phyloP scores from a whole-genome alignment of 2,113 vertebrate species.

The Gavialis gangeticus region DNA sequence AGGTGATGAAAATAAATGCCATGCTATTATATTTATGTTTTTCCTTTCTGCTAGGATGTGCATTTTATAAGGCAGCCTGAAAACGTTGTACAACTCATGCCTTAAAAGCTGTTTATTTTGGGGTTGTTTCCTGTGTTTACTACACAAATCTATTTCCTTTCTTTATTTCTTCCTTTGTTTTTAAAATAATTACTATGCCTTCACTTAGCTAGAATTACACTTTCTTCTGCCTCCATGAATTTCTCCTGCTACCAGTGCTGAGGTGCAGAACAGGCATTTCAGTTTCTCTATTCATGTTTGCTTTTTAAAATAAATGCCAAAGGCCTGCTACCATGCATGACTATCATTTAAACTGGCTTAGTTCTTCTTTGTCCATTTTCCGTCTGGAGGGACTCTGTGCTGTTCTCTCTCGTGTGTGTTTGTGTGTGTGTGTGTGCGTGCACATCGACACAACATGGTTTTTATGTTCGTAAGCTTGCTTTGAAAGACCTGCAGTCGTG shows the following conservation, averaged over 20 bases:
- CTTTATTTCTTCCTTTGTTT: conserved; percentile 7
- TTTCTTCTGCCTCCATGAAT: not conserved
- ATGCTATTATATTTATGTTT: not conserved
- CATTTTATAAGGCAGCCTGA: not conserved
- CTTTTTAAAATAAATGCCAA: not conserved
- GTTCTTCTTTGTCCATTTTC: not conserved
- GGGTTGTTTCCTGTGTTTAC: not conserved
- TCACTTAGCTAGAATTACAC: not conserved
- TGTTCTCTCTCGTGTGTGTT: not conserved
- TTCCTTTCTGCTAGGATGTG: not conserved
- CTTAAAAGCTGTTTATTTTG: conserved; percentile 9
- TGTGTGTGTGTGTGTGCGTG: not conserved
- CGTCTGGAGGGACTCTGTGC: not conserved
- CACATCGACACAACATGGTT: not conserved
- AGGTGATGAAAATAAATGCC: not conserved
- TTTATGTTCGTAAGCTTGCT: not conserved
- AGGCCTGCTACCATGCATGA: not conserved
- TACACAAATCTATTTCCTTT: not conserved
- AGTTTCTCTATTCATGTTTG: not conserved
- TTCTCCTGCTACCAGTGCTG: not conserved
- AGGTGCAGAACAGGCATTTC: not conserved
- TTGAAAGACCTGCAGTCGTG: not conserved
- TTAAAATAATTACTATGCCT: not conserved
- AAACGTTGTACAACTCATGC: not conserved
- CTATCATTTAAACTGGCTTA: not conserved